These are phyloP conservation scores for Drosophila emarginata DNA, from an alignment of 2,888 invertebrate genomes.

Conservation along the genomic window DNA sequence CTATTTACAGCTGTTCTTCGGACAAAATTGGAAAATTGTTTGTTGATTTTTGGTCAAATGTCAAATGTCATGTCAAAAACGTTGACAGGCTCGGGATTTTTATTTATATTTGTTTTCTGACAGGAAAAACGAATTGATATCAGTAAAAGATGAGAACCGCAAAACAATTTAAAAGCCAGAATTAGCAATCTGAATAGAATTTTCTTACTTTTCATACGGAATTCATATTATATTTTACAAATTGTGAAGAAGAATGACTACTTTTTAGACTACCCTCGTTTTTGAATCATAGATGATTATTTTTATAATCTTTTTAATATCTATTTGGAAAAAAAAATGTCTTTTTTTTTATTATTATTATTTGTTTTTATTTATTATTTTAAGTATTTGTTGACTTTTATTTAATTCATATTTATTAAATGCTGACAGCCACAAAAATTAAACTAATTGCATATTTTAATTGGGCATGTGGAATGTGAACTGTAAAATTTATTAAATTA, in stretches of 20 bases:
- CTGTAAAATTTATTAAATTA: conserved; percentile 45
- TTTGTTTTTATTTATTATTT: conserved; percentile 25
- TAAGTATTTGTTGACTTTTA: conserved; percentile 27
- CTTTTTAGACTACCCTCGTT: background rate
- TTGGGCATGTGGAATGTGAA: conserved; percentile 49
- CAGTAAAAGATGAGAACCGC: background rate
- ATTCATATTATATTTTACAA: too few species aligned
- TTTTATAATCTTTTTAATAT: background rate
- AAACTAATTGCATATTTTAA: conserved; percentile 61
- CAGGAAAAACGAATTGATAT: background rate
- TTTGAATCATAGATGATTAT: too few species aligned
- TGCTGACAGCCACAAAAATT: conserved; percentile 62
- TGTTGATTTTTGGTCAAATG: conserved; percentile 54
- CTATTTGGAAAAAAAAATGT: background rate
- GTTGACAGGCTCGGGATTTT: conserved; percentile 19
- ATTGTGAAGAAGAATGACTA: too few species aligned
- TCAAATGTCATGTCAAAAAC: conserved; percentile 41
- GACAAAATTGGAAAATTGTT: conserved; percentile 49
- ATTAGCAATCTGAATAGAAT: background rate
- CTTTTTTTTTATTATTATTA: background rate
- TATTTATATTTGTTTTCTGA: background rate
- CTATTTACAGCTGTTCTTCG: conserved; percentile 30
- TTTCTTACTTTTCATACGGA: too few species aligned
- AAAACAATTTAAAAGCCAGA: background rate
- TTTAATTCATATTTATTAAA: conserved; percentile 40